Percentiles rank a stretch among this genome's conserved stretches.
Evolutionary conservation across 2,888 invertebrate species (phyloP).

Genomic region (Pedicia rivosa): DNA sequence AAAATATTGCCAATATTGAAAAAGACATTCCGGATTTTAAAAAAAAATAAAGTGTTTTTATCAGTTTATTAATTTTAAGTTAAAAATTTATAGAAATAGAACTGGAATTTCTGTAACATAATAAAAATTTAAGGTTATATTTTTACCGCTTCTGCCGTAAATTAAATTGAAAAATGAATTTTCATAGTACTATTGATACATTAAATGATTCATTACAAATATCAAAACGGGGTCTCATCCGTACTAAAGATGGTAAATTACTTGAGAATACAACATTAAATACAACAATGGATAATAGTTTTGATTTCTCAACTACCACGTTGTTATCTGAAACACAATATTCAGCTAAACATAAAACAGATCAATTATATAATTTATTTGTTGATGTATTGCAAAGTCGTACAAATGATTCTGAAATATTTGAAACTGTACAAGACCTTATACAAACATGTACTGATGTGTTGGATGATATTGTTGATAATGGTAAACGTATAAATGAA

Average conservation of each 20-base stretch:
- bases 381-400: conserved; percentile 26
- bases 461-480: conserved; percentile 12
- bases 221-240: conserved; percentile 6
- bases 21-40: too few relatives aligned
- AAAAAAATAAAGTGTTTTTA: too few relatives aligned
- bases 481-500: conserved; percentile 7
- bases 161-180: too few relatives aligned
- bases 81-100: too few relatives aligned
- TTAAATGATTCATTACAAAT: background rate
- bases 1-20: too few relatives aligned
- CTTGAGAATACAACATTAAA: too few relatives aligned
- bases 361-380: conserved; percentile 24
- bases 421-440: conserved; percentile 14
- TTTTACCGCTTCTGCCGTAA: conserved; percentile 1
- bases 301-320: too few relatives aligned
- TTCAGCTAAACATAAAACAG: conserved; percentile 18
- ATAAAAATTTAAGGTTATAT: conserved; percentile 2
- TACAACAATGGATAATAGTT: too few relatives aligned
- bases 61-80: too few relatives aligned
- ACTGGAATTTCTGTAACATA: too few relatives aligned
- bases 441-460: conserved; percentile 12
- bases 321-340: background rate
- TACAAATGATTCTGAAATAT: conserved; percentile 16
- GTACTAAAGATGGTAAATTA: background rate
- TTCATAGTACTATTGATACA: background rate